Conservation (phyloP, 2,797 vertebrate species). For the Hydrophis major region DNA sequence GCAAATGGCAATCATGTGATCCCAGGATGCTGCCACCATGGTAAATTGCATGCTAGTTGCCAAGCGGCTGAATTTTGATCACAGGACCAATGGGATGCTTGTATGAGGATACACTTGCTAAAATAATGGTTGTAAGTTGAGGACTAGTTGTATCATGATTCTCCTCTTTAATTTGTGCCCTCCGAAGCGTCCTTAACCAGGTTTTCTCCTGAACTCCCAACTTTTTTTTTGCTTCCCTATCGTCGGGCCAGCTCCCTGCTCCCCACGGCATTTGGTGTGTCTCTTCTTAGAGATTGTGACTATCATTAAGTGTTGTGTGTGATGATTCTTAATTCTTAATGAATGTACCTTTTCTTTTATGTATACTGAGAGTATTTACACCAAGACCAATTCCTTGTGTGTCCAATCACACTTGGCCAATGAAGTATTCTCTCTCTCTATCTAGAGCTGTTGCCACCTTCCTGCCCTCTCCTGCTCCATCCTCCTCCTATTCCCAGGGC, state of each 20-base stretch:
- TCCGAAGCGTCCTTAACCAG: neutral
- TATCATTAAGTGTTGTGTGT: too few relatives aligned
- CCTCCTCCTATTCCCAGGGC: neutral
- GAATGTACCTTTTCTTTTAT: too few relatives aligned
- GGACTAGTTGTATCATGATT: neutral
- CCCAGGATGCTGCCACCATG: neutral
- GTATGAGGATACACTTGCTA: neutral
- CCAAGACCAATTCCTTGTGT: too few relatives aligned
- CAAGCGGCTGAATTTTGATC: neutral
- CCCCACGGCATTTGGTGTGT: neutral
- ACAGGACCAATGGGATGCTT: neutral
- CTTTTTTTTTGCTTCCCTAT: neutral
- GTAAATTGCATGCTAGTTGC: neutral
- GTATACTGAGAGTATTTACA: too few relatives aligned
- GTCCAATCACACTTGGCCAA: too few relatives aligned
- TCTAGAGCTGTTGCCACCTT: neutral
- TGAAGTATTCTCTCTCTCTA: too few relatives aligned
- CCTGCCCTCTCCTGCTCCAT: neutral
- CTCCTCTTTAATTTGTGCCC: too few relatives aligned
- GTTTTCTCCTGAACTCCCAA: too few relatives aligned
- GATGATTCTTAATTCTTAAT: too few relatives aligned
- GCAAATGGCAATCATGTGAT: neutral
- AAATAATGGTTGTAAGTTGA: neutral
- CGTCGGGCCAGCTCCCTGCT: neutral
- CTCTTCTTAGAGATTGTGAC: neutral